Percentiles rank a stretch among this genome's conserved stretches.
Conservation (phyloP, 1,140 invertebrate species). For the Polypedilum pembai region DNA sequence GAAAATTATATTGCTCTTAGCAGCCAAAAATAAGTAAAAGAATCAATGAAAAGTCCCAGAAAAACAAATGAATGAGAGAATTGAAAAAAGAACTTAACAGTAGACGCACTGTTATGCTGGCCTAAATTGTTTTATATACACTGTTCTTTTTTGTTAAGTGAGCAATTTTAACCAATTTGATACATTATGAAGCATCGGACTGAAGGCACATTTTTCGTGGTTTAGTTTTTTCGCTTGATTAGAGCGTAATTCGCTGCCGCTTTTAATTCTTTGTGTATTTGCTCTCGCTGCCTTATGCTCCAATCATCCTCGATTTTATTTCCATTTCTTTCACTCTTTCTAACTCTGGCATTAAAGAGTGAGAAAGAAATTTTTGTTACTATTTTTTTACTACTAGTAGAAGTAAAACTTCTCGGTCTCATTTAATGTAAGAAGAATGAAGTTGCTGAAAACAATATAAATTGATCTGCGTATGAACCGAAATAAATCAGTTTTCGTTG, state of each 20-base stretch:
- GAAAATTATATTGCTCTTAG: no score
- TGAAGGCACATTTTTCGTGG: conserved; percentile 8
- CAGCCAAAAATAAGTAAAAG: no score
- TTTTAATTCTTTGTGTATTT: conserved; percentile 20
- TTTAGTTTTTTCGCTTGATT: conserved; percentile 27
- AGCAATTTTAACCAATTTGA: background rate
- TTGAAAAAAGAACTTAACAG: no score
- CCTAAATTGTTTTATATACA: no score
- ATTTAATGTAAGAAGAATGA: background rate
- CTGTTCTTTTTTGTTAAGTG: no score
- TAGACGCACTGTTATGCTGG: no score
- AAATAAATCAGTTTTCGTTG: conserved; percentile 13
- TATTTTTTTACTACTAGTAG: background rate
- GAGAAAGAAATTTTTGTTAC: background rate
- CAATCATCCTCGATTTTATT: background rate
- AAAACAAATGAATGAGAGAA: no score
- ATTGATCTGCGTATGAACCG: background rate
- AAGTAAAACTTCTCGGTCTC: background rate
- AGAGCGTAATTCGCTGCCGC: conserved; percentile 2
- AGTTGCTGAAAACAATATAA: background rate
- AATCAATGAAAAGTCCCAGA: no score
- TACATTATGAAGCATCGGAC: background rate
- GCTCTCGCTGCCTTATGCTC: background rate
- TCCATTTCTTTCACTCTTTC: background rate
- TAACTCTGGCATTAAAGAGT: background rate